Base-by-base conservation (phyloP, 1,140 invertebrate genomes). In the Brachionus plicatilis region DNA sequence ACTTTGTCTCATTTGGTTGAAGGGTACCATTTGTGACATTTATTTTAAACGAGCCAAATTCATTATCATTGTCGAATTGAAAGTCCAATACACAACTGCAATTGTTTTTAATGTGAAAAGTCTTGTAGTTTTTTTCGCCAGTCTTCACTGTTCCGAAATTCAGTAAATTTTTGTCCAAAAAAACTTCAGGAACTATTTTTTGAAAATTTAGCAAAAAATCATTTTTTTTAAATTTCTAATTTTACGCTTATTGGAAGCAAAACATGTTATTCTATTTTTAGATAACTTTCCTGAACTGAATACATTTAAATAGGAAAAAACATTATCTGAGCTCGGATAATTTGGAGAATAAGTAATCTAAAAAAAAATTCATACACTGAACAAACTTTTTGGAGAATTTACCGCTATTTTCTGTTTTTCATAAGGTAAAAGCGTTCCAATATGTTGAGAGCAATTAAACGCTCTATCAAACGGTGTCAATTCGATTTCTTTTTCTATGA, bases 281-380 rank as follows among this genome's bases (percentile, higher is more conserved):
- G 87, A 88, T 78, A 89, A 83, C 76, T 88, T 87, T 2, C 88
- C 88, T 45, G 88, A 86, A 33, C 88, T 86, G 53, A 85, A 85
- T n/a, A 90, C 86, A 85, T 87, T 86, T 85, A 90, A 89, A 83
- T 90, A 89, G 84, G 89, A 88, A 47, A 37, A 88, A 86, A 85
- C 86, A 88, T 37, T 86, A 86, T 0, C 86, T 86, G 75, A 86
- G 86, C 9, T 88, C 87, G 65, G 86, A 88, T 65, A 82, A 82
- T 87, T 87, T n/a, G 89, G 88, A n/a, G 76, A 86, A 85, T 86
- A 90, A 2, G 85, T 86, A 3, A 90, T 85, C 89, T 90, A 68
- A 87, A 76, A 70, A 53, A 29, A 79, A 68, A 83, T 84, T 68
- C 20, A 43, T 6, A 75, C 47, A 50, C 24, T 56, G 50, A 12